phyloP scores from a whole-genome alignment of 2,797 vertebrate genomes.

The Coracias cyanogaster region DNA sequence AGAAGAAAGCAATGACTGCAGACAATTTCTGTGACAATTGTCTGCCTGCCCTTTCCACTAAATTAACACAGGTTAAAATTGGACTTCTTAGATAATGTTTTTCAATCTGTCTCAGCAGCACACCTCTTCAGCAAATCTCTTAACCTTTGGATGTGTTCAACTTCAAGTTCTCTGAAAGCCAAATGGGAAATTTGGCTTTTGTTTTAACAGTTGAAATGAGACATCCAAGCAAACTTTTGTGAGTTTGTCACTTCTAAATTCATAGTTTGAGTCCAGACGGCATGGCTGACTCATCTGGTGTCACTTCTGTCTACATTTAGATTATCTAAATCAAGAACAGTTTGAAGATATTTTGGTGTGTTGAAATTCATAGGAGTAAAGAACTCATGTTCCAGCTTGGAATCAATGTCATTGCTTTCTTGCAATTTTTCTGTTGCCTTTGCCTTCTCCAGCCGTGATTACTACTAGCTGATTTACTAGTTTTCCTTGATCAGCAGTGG shows the following conservation, averaged over 20 bases:
- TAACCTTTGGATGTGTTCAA: not conserved
- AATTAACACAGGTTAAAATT: not conserved
- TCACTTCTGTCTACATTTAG: constrained; percentile 45
- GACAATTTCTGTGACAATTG: not conserved
- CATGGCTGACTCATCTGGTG: constrained; percentile 56
- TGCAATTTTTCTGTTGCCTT: not conserved
- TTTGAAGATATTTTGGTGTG: not conserved
- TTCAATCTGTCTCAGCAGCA: not conserved
- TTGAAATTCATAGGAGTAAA: not conserved
- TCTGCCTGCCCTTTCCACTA: not conserved
- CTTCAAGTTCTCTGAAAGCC: not conserved
- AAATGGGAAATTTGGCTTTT: not conserved
- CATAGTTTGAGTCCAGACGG: constrained; percentile 37
- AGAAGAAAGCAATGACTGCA: not conserved
- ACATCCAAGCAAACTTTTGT: constrained; percentile 26
- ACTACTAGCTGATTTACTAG: not conserved
- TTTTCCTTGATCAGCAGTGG: constrained; percentile 1
- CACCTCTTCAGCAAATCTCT: not conserved
- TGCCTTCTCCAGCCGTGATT: not conserved
- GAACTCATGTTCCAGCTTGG: not conserved
- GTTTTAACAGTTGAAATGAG: constrained; percentile 32
- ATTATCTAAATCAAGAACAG: constrained; percentile 50
- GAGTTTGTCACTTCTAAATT: constrained; percentile 38
- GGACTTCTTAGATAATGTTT: not conserved
- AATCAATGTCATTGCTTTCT: not conserved